phyloP scores from a whole-genome alignment of 2,113 vertebrate species.

The Anhinga rufa region DNA sequence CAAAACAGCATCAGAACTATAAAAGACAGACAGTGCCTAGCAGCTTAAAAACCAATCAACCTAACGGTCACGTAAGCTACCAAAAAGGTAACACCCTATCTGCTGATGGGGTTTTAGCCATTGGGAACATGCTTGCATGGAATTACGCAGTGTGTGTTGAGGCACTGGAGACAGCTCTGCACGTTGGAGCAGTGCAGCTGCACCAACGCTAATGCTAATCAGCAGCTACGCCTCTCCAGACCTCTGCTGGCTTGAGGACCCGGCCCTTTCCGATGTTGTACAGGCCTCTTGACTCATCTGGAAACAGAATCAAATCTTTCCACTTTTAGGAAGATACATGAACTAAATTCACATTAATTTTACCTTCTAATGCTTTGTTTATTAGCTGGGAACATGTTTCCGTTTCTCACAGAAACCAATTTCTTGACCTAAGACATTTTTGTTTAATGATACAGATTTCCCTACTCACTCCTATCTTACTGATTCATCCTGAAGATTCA shows the following conservation, averaged over 20 bases:
- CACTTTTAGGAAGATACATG: not conserved
- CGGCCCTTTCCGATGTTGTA: rapidly evolving
- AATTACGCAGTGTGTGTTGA: not conserved
- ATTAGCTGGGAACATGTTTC: not conserved
- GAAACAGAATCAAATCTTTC: not conserved
- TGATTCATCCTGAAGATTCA: not conserved
- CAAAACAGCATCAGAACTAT: not conserved
- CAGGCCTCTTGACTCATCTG: no score
- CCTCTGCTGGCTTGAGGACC: no score
- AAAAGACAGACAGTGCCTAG: no score
- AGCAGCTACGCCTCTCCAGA: not conserved
- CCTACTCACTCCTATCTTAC: not conserved
- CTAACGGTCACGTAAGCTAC: not conserved
- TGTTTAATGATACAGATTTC: not conserved
- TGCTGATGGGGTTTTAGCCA: not conserved
- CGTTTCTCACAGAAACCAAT: not conserved
- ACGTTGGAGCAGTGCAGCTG: not conserved
- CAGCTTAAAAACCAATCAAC: not conserved
- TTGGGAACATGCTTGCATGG: not conserved
- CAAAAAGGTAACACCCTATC: not conserved
- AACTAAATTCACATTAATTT: not conserved
- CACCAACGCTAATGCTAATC: not conserved
- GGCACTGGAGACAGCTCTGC: not conserved
- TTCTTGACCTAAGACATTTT: not conserved
- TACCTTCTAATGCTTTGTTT: not conserved